A percentile compares a stretch with the other conserved stretches of the same genome.
Evolutionary conservation across 2,113 vertebrate genomes (phyloP).

Genomic region (Nannospalax galili): DNA sequence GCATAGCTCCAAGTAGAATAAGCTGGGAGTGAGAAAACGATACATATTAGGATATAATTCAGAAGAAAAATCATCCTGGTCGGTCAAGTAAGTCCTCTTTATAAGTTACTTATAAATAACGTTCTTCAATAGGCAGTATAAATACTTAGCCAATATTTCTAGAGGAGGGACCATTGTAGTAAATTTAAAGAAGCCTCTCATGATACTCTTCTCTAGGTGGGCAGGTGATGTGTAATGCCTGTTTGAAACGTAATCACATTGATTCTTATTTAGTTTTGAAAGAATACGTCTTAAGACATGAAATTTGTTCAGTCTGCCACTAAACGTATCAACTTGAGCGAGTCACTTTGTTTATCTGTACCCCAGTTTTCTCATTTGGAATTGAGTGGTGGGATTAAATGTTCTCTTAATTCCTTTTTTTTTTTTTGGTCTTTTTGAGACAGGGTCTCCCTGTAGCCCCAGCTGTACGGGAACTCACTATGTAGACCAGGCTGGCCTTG

Average conservation of each 20-base stretch:
- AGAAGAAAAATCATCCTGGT: conserved; percentile 79
- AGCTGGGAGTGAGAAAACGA: conserved; percentile 76
- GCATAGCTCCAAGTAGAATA: conserved; percentile 80
- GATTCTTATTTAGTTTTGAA: conserved; percentile 4
- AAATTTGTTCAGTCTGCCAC: background rate
- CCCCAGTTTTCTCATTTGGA: conserved; percentile 28
- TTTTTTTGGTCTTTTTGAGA: background rate
- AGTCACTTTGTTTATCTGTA: background rate
- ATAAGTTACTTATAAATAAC: conserved; percentile 80
- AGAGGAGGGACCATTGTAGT: conserved; percentile 27
- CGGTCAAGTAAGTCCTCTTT: conserved; percentile 76
- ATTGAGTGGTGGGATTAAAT: background rate
- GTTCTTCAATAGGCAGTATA: conserved; percentile 76
- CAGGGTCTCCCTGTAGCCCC: background rate
- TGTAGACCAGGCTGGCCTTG: too few relatives aligned
- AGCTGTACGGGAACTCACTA: too few relatives aligned
- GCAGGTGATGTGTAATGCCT: background rate
- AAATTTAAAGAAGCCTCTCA: conserved; percentile 57
- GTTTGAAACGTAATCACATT: background rate
- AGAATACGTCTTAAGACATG: background rate
- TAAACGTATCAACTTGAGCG: background rate
- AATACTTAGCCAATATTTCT: conserved; percentile 77
- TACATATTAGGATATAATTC: conserved; percentile 79
- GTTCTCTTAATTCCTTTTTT: background rate
- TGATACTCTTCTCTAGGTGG: background rate